Evolutionary conservation across 2,797 vertebrate species (phyloP).

Genomic region (Thaleichthys pacificus): DNA sequence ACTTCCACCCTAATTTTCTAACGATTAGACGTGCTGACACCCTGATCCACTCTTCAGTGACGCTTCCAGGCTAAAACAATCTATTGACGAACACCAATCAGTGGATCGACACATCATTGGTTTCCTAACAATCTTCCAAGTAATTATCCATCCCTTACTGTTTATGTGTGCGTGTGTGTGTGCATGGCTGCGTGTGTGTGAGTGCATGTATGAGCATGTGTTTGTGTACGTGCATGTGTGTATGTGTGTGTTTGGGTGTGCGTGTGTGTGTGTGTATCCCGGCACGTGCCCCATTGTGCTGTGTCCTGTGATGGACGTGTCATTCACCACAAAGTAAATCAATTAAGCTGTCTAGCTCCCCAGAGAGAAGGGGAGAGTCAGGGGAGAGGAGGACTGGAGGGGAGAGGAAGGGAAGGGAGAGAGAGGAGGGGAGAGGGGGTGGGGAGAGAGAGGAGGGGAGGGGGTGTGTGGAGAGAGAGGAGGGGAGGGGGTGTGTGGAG

Average conservation of each 20-base stretch:
- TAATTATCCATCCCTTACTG: conserved; percentile 63
- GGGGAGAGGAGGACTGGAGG: background rate
- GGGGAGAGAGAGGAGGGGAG: background rate
- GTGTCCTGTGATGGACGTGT: conserved; percentile 56
- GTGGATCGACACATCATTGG: conserved; percentile 55
- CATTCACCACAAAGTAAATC: conserved; percentile 72
- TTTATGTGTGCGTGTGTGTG: conserved; percentile 25
- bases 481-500: background rate
- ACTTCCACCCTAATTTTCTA: conserved; percentile 2
- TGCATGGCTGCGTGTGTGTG: too few species aligned
- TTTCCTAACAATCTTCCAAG: conserved; percentile 62
- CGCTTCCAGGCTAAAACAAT: conserved; percentile 55
- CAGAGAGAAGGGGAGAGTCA: conserved; percentile 38
- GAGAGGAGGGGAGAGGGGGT: background rate
- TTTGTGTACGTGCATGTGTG: background rate
- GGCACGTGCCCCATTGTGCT: background rate
- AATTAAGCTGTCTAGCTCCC: conserved; percentile 65
- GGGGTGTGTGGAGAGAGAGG: conserved; percentile 39
- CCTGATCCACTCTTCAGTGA: conserved; percentile 59
- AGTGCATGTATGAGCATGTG: background rate
- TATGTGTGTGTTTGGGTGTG: conserved; percentile 39
- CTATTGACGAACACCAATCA: conserved; percentile 65
- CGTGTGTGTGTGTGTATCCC: conserved; percentile 36
- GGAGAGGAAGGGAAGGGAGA: background rate
- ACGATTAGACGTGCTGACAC: background rate